Conservation (phyloP, 2,113 vertebrate species). For the Syngnathus typhle region DNA sequence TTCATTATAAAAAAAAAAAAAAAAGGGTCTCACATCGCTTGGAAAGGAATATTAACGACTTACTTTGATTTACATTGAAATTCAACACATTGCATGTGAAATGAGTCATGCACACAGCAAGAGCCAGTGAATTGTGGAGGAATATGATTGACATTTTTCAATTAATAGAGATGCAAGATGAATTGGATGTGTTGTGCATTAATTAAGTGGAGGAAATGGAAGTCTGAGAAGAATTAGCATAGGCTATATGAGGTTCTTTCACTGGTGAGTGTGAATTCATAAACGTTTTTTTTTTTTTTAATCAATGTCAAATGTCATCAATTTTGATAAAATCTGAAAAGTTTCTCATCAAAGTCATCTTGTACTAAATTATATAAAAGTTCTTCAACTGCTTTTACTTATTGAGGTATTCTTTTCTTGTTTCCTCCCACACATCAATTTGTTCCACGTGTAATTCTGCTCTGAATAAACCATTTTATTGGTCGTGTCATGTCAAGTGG, state of each 20-base stretch:
- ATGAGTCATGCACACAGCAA: conserved; percentile 32
- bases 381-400: not conserved
- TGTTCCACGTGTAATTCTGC: not conserved
- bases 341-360: conserved; percentile 12
- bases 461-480: not conserved
- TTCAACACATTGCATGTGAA: conserved; percentile 29
- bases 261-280: conserved; percentile 15
- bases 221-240: conserved; percentile 36
- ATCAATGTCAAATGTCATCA: conserved; percentile 40
- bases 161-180: conserved; percentile 40
- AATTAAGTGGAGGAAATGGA: conserved; percentile 51
- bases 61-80: conserved; percentile 49
- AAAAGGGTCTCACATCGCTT: conserved; percentile 24
- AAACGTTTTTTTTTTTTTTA: conserved; percentile 41
- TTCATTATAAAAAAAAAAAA: conserved; percentile 24
- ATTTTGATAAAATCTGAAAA: conserved; percentile 40
- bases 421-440: not conserved
- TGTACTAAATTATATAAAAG: conserved; percentile 23
- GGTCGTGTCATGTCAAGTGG: not conserved
- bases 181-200: conserved; percentile 42
- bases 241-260: conserved; percentile 16
- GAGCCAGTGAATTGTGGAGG: conserved; percentile 25
- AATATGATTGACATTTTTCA: conserved; percentile 58
- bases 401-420: conserved; percentile 4
- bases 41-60: conserved; percentile 37